Percentiles rank a stretch among this genome's conserved stretches.
Evolutionary conservation across 2,888 invertebrate species (phyloP).

Genomic region (Agrilus mali): DNA sequence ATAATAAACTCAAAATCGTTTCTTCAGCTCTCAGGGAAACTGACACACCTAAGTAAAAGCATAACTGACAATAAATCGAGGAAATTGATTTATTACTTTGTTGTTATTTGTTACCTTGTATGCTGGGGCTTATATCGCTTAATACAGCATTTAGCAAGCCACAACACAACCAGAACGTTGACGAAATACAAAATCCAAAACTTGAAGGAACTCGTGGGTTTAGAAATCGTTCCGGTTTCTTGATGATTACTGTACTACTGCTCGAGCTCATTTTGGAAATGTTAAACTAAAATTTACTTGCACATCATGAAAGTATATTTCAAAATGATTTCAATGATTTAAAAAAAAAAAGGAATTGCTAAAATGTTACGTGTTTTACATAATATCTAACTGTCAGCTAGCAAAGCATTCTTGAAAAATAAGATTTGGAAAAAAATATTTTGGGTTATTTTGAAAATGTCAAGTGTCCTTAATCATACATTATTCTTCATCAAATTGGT

Average conservation of each 20-base stretch:
- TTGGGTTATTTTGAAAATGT: background rate
- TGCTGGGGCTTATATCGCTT: constrained; percentile 21
- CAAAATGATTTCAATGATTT: too few relatives aligned
- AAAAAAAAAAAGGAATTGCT: too few relatives aligned
- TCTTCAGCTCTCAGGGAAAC: constrained; percentile 23
- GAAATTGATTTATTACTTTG: too few relatives aligned
- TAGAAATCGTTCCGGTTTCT: constrained; percentile 12
- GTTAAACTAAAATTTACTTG: background rate
- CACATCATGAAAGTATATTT: too few relatives aligned
- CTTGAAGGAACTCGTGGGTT: constrained; percentile 2
- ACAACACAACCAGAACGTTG: constrained; percentile 15
- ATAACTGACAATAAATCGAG: too few relatives aligned
- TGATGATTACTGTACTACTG: constrained; percentile 23
- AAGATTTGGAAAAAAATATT: background rate
- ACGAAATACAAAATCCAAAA: constrained; percentile 7
- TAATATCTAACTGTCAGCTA: background rate
- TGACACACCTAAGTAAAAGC: constrained; percentile 20
- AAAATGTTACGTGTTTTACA: constrained; percentile 3
- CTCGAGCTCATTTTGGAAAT: constrained; percentile 16
- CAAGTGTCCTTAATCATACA: background rate
- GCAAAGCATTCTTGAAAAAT: constrained; percentile 1
- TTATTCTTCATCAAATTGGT: background rate
- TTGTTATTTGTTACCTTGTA: constrained; percentile 18
- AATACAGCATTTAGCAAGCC: constrained; percentile 25
- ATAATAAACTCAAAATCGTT: constrained; percentile 20